Evolutionary conservation across 2,888 invertebrate species (phyloP).

Genomic region (Drosophila anomelani): DNA sequence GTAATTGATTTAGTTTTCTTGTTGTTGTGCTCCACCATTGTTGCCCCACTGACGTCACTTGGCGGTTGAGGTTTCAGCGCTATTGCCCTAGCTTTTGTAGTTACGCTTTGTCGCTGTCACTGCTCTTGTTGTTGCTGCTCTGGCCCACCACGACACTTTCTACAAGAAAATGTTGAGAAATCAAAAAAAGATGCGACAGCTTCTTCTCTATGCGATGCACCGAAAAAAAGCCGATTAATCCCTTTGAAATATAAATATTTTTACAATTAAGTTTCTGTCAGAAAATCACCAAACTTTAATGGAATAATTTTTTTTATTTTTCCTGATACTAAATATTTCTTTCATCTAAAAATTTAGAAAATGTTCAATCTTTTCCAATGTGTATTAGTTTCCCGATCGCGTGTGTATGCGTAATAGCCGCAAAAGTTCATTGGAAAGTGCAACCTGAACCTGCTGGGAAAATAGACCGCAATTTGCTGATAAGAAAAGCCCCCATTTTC

Average conservation of each 20-base stretch:
- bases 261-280: too few relatives aligned
- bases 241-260: background rate
- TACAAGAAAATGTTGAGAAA: slow-evolving; percentile 79
- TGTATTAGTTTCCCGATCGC: slow-evolving; percentile 18
- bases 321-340: background rate
- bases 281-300: too few relatives aligned
- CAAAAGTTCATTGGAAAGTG: slow-evolving; percentile 74
- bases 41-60: slow-evolving; percentile 41
- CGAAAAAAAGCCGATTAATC: background rate
- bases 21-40: slow-evolving; percentile 3
- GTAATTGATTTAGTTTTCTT: slow-evolving; percentile 27
- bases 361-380: background rate
- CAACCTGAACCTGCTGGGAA: slow-evolving; percentile 65
- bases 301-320: background rate
- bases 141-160: slow-evolving; percentile 76
- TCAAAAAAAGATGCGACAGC: slow-evolving; percentile 74
- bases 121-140: slow-evolving; percentile 8
- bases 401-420: slow-evolving; percentile 51
- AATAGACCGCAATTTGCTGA: slow-evolving; percentile 76
- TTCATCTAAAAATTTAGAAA: background rate
- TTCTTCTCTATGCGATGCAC: slow-evolving; percentile 22
- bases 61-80: slow-evolving; percentile 40
- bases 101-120: slow-evolving; percentile 7
- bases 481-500: slow-evolving; percentile 61
- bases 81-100: slow-evolving; percentile 25